Evolutionary conservation across 1,140 invertebrate genomes (phyloP).

Genomic region (Parasteatoda tepidariorum): DNA sequence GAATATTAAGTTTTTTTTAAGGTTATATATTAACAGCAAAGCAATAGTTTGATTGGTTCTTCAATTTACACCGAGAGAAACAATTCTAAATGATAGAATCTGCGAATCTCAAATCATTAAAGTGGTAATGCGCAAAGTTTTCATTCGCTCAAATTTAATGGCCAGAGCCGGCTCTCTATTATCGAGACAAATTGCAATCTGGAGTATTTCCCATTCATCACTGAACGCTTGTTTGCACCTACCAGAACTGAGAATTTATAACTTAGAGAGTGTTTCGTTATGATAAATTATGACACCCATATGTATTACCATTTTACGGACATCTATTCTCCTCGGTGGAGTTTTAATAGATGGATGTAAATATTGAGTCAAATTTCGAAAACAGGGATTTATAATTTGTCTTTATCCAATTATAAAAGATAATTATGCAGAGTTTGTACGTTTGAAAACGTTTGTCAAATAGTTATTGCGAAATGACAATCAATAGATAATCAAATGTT

Average conservation of each 20-base stretch:
- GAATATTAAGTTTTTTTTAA: no score
- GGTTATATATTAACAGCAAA: no score
- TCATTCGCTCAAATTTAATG: not conserved
- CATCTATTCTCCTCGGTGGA: not conserved
- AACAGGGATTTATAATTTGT: no score
- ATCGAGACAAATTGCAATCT: not conserved
- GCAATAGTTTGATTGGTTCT: no score
- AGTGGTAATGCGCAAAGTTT: not conserved
- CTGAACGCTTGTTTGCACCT: not conserved
- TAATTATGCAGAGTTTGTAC: no score
- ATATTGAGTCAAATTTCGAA: no score
- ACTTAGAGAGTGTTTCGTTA: not conserved
- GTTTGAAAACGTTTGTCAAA: no score
- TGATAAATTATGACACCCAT: not conserved
- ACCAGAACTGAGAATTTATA: not conserved
- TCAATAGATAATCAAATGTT: no score
- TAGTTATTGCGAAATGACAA: no score
- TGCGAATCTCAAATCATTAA: not conserved
- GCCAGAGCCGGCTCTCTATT: not conserved
- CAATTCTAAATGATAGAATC: not conserved
- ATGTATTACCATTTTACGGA: not conserved
- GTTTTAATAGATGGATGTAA: no score
- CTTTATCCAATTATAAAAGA: no score
- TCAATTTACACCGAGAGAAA: not conserved
- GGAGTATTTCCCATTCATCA: not conserved